These are phyloP conservation scores for Apodemia zela DNA, from an alignment of 2,888 invertebrate species.

Conservation along the genomic window DNA sequence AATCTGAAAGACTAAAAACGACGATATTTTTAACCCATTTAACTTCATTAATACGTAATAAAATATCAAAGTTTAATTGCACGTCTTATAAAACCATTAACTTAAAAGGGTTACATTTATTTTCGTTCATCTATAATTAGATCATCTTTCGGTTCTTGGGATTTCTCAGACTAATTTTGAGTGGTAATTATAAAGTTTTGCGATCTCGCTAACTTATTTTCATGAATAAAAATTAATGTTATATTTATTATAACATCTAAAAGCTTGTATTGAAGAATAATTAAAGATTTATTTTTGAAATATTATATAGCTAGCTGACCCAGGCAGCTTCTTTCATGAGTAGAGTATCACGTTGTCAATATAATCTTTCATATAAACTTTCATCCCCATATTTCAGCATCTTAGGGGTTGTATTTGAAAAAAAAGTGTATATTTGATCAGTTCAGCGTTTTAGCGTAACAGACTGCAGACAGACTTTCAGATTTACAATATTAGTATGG, in stretches of 20 bases:
- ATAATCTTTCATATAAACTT: no score
- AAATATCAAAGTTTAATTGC: constrained; percentile 1
- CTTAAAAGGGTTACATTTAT: constrained; percentile 1
- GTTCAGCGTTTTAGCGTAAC: no score
- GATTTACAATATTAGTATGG: no score
- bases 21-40: not conserved
- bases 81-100: not conserved
- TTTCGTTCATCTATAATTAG: constrained; percentile 11
- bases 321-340: no score
- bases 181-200: constrained; percentile 14
- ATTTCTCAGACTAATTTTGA: constrained; percentile 1
- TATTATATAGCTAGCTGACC: no score
- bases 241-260: not conserved
- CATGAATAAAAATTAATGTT: not conserved
- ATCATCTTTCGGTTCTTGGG: constrained; percentile 2
- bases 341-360: no score
- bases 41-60: not conserved
- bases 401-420: no score
- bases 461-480: no score
- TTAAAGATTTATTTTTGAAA: not conserved
- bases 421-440: no score
- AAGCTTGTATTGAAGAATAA: not conserved
- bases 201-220: not conserved
- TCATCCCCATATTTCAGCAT: no score
- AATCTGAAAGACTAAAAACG: no score